Conservation (phyloP, 2,113 vertebrate genomes). For the Clarias gariepinus region DNA sequence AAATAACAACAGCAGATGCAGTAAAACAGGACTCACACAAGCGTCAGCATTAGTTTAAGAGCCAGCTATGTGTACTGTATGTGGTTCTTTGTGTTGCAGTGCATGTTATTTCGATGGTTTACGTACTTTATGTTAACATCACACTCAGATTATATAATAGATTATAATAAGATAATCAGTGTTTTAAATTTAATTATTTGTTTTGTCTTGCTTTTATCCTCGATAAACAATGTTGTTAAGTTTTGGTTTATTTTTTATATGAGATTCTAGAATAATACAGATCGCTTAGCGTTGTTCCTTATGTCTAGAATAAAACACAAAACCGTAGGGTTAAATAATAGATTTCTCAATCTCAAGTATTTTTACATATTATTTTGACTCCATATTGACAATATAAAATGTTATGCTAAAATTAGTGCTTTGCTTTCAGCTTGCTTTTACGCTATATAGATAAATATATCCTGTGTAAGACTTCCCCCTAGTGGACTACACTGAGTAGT, state of each 20-base stretch:
- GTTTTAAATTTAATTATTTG: background rate
- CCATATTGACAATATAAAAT: background rate
- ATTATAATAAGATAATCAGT: background rate
- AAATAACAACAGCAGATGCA: slow-evolving; percentile 4
- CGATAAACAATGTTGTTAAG: background rate
- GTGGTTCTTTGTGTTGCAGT: background rate
- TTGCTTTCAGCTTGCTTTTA: background rate
- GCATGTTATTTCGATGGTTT: background rate
- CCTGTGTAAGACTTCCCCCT: slow-evolving; percentile 21
- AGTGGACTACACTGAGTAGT: background rate
- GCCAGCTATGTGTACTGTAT: too few relatives aligned
- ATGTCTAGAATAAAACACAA: background rate
- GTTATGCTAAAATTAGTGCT: background rate
- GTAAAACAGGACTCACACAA: background rate
- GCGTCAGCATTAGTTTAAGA: background rate
- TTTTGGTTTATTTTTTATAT: background rate
- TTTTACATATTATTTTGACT: background rate
- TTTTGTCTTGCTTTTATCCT: background rate
- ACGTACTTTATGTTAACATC: background rate
- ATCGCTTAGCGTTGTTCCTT: background rate
- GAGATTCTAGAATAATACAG: background rate
- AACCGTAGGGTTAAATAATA: background rate
- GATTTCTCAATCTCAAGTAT: background rate
- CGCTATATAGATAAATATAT: background rate
- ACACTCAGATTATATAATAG: background rate